Base-by-base conservation (phyloP, 2,113 vertebrate species). In the Grus americana region DNA sequence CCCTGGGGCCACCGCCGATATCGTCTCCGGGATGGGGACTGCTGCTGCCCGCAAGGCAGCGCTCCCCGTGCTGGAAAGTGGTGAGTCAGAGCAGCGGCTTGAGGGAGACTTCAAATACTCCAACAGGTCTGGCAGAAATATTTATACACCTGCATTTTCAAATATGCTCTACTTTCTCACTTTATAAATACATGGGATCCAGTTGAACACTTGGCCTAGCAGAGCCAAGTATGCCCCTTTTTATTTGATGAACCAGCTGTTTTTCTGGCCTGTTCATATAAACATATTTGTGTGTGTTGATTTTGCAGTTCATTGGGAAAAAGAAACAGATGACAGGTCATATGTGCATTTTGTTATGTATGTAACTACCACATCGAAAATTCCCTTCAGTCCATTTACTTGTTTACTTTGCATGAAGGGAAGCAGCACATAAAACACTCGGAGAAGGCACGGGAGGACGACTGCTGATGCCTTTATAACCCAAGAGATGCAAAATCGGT, bases 71-170 rank as follows among this genome's bases (percentile, higher is more conserved):
- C 54, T 81, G 92, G 84, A 46, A 84, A 92, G 70, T 8, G 24
- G 57, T 91, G 94, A 91, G 66, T 91, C 95, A 97, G 42, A 86
- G 70, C 94, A 79, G 72, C 27, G 4, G 76, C 80, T 79, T 54
- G 52, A 36, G 49, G 44, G 80, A 95, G 49, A 91, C 91, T 93
- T 95, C 96, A 95, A 92, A 95, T 91, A 17, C 70, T 79, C 36
- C 96, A 59, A 7, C 66, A 79, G 89, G 66, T 65, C 92, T 91
- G 91, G 84, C 74, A 93, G 97, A 82, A 82, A 87, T 97, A 97
- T 96, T 97, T 97, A 66, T 66, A 75, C 97, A 97, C 96, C 97
- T 97, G 96, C 96, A 20, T 27, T 90, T 72, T 70, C 86, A 73
- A 91, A 79, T 12, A 7, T 22, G 61, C 91, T 91, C 80, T 30